Base-by-base conservation (phyloP, 2,888 invertebrate species). In the Nycteola revayana region DNA sequence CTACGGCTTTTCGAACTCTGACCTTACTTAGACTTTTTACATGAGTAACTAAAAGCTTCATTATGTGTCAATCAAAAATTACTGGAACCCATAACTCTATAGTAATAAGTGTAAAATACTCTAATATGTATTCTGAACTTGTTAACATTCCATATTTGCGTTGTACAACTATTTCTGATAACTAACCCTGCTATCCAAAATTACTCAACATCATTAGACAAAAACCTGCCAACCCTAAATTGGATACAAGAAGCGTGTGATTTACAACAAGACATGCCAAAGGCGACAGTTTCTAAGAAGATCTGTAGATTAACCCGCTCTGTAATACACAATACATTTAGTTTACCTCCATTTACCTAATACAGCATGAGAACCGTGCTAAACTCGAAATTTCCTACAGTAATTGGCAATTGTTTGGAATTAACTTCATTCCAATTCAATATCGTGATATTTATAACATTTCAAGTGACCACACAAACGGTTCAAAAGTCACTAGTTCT, bases 251-350 rank as follows among this genome's bases (percentile, higher is more conserved):
- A 63, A 66, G 68, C 49, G 46, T 45, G 60, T 75, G 75, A 74
- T 77, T 74, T 75, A 74, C 67, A 65, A 66, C 75, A 71, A 73
- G 74, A 72, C 73, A 67, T 58, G 64, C 75, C 67, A 69, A 75
- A 42, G 63, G 78, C 73, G 75, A 76, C 78, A 75, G 72, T 73
- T 74, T 64, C 74, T 66, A 60, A 69, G 76, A 75, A 79, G 78
- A 80, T 82, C 67, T 67, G 48, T 47, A 74, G 76, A 82, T 80
- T 76, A 75, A 53, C 50, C 60, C 48, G 48, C 60, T 48, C 55
- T 23, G 47, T 61, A 61, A 56, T 60, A 60, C 60, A 62, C 60
- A 54, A 60, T 54, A 52, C 61, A 58, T 60, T 65, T 60, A 58
- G 57, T 42, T 59, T 53, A 50, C 56, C 54, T 63, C 64, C 71